Evolutionary conservation across 2,797 vertebrate species (phyloP), one percentile per base, ranked within the genome.

Genomic region (Anolis apletophallus): DNA sequence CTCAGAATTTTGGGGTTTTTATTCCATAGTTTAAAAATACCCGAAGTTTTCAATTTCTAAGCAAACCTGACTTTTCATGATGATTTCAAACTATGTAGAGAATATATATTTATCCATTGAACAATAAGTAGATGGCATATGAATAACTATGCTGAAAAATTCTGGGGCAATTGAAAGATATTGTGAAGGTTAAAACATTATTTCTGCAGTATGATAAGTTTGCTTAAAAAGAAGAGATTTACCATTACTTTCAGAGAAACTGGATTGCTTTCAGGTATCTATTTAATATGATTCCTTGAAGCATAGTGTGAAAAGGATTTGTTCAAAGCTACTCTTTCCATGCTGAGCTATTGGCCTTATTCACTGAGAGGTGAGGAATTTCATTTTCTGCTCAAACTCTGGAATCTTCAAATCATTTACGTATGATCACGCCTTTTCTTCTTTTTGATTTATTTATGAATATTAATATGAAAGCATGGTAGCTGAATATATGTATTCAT

Each of bases 221-320:
- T 12, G 52, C 57, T 81, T 69, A 83, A 72, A 26, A 10, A 40
- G 21, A 46, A 40, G 36, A 52, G 23, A 26, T 13, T 9, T 68
- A 59, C 32, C 52, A 21, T 77, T 80, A 16, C 46, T 52, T 52
- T 50, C 26, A 74, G 36, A 14, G 40, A 74, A 83, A 83, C 32
- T 26, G 46, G 34, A 50, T 74, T 59, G 16, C 26, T 83, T 83
- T 83, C 23, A 36, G 26, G 23, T 55, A 1, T 82, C 34, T 12
- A 74, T 50, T 83, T 12, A 83, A 83, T 81, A 81, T 57, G 55
- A 80, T 84, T 76, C 54, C 34, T 50, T 80, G 32, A 74, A 86
- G 36, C 8, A 69, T 34, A 78, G 21, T 68, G 11, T 36, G 59
- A 81, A 14, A 52, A 84, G n/a, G 82, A 85, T 83, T 1, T 50